Base-by-base conservation (phyloP, 1,140 invertebrate species). In the Reticulitermes speratus region DNA sequence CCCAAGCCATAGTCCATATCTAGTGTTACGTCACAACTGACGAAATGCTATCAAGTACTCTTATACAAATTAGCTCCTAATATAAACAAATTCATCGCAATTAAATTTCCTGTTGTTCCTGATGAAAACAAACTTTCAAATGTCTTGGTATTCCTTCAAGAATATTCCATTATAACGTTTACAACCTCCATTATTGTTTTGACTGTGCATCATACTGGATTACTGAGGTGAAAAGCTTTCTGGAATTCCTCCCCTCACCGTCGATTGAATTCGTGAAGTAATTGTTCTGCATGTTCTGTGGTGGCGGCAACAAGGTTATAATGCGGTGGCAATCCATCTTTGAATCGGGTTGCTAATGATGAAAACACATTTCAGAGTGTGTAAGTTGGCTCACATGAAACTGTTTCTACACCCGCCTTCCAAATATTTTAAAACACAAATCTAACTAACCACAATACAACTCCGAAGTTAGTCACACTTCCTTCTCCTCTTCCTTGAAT, bases 371-470 rank as follows among this genome's bases (percentile, higher is more conserved):
- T 75, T 75, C 65, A 75, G 65, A 75, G 25, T 19, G 5, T 8
- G 65, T 75, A 75, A 75, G 65, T 75, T 30, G 25, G 65, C n/a
- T 75, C 30, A 75, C 65, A 75, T 75, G n/a, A 8, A 75, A 75
- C 65, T 75, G 65, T 75, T 75, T 75, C 65, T 14, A 75, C 38
- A 38, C 38, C 9, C 65, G 12, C n/a, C 65, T 75, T 75, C 65
- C 65, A 75, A 75, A 75, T 30, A 75, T 75, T 75, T 75, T 75
- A 25, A 75, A 75, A 75, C 65, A 2, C 25, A 75, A n/a, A 25
- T 75, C 65, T 75, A 75, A 75, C 65, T 75, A 75, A 75, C 65
- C 65, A 75, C 65, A 75, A 30, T 75, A 75, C 65, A 75, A 75
- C 65, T 75, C n/a, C 8, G 25, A 75, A 75, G 65, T 75, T 75